Evolutionary conservation across 2,113 vertebrate genomes (phyloP), one percentile per base, ranked within the genome.

Genomic region (Cricetomys ansorgei): DNA sequence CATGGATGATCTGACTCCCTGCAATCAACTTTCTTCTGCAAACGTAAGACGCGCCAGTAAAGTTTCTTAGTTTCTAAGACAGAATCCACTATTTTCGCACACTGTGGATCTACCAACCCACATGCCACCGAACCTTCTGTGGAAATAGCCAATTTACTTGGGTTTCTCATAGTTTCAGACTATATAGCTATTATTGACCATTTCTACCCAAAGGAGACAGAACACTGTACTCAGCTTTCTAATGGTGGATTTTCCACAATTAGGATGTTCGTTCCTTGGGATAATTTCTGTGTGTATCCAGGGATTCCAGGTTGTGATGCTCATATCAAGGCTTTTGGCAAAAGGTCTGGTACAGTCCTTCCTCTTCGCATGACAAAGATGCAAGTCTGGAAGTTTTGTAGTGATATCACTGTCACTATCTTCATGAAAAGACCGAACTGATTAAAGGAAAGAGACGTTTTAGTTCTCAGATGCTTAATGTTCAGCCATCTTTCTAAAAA

Each of bases 281-380:
- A 12, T 2, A 59, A 16, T 70, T 97, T 96, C 97, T 67, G 62
- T 83, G 84, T 5, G 4, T 73, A 91, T 67, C 95, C 98, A 59
- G 67, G 62, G 97, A 96, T 97, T 94, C 95, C 95, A 96, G 95
- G 97, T 50, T 13, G 43, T 96, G 93, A 97, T 81, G 81, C 84
- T 92, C 76, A 83, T 87, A 86, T 83, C 94, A 79, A 93, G 91
- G 85, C 90, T 97, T 98, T 97, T 89, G 90, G 97, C 94, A 59
- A 65, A 80, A 97, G 55, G 91, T 95, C 40, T 88, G 40, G 89
- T 88, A 59, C 37, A 50, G 85, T 87, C 59, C 3, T 90, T 45
- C 89, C 48, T 90, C 70, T 96, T 80, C 90, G 67, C 89, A 75
- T 0, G 37, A 77, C 62, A 43, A 67, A 0, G 0, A 88, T 57